Evolutionary conservation across 2,113 vertebrate species (phyloP).

Genomic region (Notiomystis cincta): DNA sequence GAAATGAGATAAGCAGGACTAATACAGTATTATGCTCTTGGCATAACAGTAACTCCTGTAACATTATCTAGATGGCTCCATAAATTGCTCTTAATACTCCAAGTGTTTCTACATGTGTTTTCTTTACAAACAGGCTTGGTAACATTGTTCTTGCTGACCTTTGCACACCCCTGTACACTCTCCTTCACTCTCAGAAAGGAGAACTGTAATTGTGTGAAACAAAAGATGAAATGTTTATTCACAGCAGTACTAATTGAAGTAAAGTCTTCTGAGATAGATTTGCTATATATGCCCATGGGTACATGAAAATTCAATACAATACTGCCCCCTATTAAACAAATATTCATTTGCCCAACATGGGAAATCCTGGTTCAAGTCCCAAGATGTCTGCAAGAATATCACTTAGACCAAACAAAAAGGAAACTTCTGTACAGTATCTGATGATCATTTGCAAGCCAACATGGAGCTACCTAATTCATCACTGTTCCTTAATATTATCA

Average conservation of each 20-base stretch:
- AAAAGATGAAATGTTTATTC: background rate
- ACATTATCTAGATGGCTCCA: slow-evolving; percentile 34
- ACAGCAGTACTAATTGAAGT: background rate
- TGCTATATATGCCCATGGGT: background rate
- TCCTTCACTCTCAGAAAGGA: background rate
- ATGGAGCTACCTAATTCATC: background rate
- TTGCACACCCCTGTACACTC: background rate
- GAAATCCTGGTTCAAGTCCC: background rate
- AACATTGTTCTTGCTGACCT: background rate
- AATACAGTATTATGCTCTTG: slow-evolving; percentile 16
- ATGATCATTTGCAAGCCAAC: background rate
- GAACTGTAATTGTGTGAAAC: background rate
- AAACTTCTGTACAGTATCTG: background rate
- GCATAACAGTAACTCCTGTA: background rate
- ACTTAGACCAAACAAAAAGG: background rate
- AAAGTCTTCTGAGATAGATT: background rate
- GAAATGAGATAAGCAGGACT: slow-evolving; percentile 39
- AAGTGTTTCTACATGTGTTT: background rate
- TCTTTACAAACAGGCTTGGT: background rate
- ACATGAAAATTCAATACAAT: background rate
- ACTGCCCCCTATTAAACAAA: background rate
- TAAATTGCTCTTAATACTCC: slow-evolving; percentile 15
- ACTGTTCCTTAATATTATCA: background rate
- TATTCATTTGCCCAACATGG: background rate
- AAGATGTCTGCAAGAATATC: background rate